These are phyloP conservation scores for Liasis olivaceus DNA, from an alignment of 2,797 vertebrate species.

Conservation along the genomic window DNA sequence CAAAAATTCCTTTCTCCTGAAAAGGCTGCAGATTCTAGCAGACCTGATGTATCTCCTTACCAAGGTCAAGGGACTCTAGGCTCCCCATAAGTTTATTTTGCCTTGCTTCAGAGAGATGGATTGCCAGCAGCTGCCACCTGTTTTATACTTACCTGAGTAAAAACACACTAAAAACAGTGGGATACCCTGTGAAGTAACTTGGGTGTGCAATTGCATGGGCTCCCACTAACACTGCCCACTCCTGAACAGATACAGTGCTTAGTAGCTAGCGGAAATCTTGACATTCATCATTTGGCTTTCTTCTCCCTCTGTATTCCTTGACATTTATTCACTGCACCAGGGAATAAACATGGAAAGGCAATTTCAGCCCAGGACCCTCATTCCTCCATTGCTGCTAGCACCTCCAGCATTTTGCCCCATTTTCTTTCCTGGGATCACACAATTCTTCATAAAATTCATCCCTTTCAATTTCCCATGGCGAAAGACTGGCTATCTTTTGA, in stretches of 20 bases:
- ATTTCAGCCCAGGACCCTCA: not conserved
- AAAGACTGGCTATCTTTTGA: too few species aligned
- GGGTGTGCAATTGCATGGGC: not conserved
- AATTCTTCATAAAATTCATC: too few species aligned
- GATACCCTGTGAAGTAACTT: not conserved
- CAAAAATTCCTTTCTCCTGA: not conserved
- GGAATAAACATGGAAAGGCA: not conserved
- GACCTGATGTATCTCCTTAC: not conserved
- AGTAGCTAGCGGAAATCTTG: not conserved
- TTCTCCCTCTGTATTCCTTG: not conserved
- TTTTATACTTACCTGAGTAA: not conserved
- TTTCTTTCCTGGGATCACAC: too few species aligned
- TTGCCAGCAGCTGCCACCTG: not conserved
- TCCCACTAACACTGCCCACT: not conserved
- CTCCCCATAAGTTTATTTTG: not conserved
- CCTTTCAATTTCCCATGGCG: too few species aligned
- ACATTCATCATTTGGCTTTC: not conserved
- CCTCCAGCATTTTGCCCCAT: too few species aligned
- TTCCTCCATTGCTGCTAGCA: too few species aligned
- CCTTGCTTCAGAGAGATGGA: not conserved
- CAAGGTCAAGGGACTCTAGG: not conserved
- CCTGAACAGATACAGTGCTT: not conserved
- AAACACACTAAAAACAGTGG: not conserved
- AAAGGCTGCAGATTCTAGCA: not conserved
- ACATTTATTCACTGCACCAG: not conserved